Base-by-base conservation (phyloP, 2,888 invertebrate species). In the Eretmocerus hayati region DNA sequence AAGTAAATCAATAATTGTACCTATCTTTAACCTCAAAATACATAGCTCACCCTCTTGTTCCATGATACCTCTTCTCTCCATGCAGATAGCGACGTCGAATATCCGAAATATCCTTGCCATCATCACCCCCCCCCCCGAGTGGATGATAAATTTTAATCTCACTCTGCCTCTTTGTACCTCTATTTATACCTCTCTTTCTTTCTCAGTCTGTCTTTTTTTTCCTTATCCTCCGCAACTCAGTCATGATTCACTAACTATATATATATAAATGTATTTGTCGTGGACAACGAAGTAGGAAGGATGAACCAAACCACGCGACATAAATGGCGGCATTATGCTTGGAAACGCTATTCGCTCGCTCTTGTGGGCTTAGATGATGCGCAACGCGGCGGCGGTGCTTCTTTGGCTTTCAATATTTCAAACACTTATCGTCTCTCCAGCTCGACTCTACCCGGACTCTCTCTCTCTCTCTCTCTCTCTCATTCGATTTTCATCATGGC, bases 341-440 rank as follows among this genome's bases (percentile, higher is more conserved):
- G 56, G 38, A 46, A 31, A 42, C 53, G 43, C 47, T 44, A 51
- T 40, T 18, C 19, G 9, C 32, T 37, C 32, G 30, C 5, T 30
- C 15, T 5, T 13, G 18, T 23, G 47, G 37, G 36, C 36, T 49
- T 44, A 37, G 26, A n/a, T 23, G 23, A 36, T 18, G 52, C 53
- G 42, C 57, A 60, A n/a, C n/a, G n/a, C n/a, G n/a, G n/a, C n/a
- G n/a, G n/a, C n/a, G n/a, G n/a, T n/a, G n/a, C n/a, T n/a, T 61
- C 64, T 65, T 68, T 64, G 62, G 61, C 65, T 67, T 67, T 70
- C 69, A 67, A 69, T 70, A 70, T 68, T 69, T 70, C 69, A 69
- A 69, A 64, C 65, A 68, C 68, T 67, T 69, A 69, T 69, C 69
- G 66, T 41, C 46, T 37, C 30, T 23, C 31, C 30, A 20, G 37